Evolutionary conservation across 2,888 invertebrate genomes (phyloP).

Genomic region (Lasioglossum calceatum): DNA sequence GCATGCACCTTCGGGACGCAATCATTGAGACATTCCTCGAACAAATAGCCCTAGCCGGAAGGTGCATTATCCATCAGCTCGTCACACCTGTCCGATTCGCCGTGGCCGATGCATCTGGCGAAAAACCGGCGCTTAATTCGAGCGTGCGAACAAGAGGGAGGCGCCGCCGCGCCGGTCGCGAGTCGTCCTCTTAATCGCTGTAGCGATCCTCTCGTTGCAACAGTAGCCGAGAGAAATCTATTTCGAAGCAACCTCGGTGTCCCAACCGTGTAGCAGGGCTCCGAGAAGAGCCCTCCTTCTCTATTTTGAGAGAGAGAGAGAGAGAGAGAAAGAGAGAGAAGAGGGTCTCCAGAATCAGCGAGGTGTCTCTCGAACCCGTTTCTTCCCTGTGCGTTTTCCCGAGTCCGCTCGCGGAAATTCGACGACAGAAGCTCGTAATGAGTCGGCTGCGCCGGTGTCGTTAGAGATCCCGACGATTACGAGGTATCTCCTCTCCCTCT

Average conservation of each 20-base stretch:
- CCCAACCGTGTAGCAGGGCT: background rate
- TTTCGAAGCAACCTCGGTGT: background rate
- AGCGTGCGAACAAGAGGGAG: background rate
- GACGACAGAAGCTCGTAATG: conserved; percentile 47
- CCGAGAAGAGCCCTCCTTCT: background rate
- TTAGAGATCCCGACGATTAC: conserved; percentile 69
- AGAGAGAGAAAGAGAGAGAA: background rate
- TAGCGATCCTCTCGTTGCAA: background rate
- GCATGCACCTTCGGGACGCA: background rate
- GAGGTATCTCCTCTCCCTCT: conserved; percentile 34
- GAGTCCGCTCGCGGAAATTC: conserved; percentile 33
- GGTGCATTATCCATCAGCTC: background rate
- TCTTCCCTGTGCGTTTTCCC: background rate
- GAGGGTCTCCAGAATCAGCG: background rate
- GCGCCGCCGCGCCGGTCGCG: background rate
- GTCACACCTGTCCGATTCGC: conserved; percentile 11
- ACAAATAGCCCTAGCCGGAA: background rate
- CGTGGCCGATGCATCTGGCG: background rate
- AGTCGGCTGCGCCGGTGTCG: conserved; percentile 40
- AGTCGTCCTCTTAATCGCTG: conserved; percentile 3
- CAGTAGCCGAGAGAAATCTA: conserved; percentile 17
- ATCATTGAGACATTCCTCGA: conserved; percentile 2
- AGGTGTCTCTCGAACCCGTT: conserved; percentile 1
- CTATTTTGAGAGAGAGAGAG: too few species aligned
- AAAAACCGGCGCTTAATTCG: conserved; percentile 6